Base-by-base conservation (phyloP, 2,797 vertebrate genomes). In the Darevskia mixta region DNA sequence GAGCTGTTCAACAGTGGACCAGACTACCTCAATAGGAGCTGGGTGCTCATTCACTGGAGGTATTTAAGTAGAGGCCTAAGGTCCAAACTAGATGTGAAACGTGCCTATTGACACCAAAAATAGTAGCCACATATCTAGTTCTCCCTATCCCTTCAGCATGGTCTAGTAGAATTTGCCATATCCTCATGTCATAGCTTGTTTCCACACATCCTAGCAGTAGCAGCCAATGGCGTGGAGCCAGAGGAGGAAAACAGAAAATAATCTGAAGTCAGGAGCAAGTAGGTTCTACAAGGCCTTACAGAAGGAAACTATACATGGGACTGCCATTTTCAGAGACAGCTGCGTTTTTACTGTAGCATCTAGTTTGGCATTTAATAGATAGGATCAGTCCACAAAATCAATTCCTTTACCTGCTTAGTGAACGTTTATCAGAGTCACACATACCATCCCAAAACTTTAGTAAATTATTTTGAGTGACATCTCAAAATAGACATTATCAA, bases 161-260 rank as follows among this genome's bases (percentile, higher is more conserved):
- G 3, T 55, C 49, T 38, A 15, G 13, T 29, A 55, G 17, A 61
- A 58, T 29, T 20, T 79, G 32, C 7, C 45, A 79, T n/a, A 13
- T 49, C 11, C 43, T 78, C 5, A 27, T 66, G 35, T 3, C 18
- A 55, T 18, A 9, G 20, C 5, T 6, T 58, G 25, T 61, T 73
- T 49, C 32, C n/a, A 78, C 23, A 83, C 35, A 23, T 11, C 49
- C 17, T 15, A 89, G 90, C 92, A 94, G 87, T 58, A 90, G 83
- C 88, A 94, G 71, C 77, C 85, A 89, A 90, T 83, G 49, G 35
- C 82, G 79, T 78, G 78, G 79, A 94, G 73, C 67, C 91, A 83
- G 83, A 79, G 49, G 76, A 66, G 91, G 86, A 64, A 92, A 90
- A 87, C 69, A 87, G 0, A 0, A 82, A 89, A 91, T 20, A 64